Base-by-base conservation (phyloP, 1,140 invertebrate species). In the Pogonomyrmex californicus region DNA sequence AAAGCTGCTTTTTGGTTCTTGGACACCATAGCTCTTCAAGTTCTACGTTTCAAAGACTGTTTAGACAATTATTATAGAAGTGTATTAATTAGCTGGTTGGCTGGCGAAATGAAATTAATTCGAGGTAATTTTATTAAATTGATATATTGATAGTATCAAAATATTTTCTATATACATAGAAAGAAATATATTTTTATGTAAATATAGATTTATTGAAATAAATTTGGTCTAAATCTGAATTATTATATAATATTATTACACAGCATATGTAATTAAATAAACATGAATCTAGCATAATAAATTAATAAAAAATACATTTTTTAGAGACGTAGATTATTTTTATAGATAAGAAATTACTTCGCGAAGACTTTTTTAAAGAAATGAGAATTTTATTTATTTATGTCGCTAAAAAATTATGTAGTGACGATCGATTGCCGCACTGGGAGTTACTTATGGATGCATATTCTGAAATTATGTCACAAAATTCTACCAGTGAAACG, bases 1-100 rank as follows among this genome's bases (percentile, higher is more conserved):
- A 90, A 92, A 66, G 85, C 90, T 44, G 86, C 92, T 23, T 92
- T 91, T 71, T 94, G 93, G 93, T 91, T 94, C 54, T 51, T 94
- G 62, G 92, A 92, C 38, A 91, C 76, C 2, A 12, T 94, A 41
- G 71, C 90, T 0, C 58, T 91, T 7, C 87, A 93, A 60, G 41
- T 91, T 70, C 2, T 93, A 36, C 58, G 77, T 41, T 83, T 79
- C 51, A 79, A 82, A 7, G 38, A 71, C 56, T 38, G 75, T 30
- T 86, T 93, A 49, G 85, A 92, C n/a, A 83, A 86, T 76, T 17
- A 86, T 81, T 71, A 89, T 33, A 73, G 56, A 17, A 77, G 87
- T 77, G 62, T 92, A 9, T 87, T 94, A 63, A 70, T 94, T 71
- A 92, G 88, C 60, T 94, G 93, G 93, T 44, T 94, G 41, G 71